Evolutionary conservation across 2,888 invertebrate genomes (phyloP), one percentile per base, ranked within the genome.

Genomic region (Ferdinandea cuprea): DNA sequence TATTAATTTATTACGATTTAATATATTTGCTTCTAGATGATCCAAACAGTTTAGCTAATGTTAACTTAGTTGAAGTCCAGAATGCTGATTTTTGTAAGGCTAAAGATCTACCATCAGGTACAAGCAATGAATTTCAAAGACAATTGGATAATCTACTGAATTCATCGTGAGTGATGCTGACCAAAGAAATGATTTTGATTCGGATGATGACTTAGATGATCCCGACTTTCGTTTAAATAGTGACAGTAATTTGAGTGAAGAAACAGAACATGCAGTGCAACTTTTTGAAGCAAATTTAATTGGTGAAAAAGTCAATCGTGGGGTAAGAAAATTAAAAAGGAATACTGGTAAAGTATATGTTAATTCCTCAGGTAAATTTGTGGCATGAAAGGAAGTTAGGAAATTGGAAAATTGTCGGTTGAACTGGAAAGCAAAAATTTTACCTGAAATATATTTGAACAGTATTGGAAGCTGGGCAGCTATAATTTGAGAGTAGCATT

Each of bases 91-190:
- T 19, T 37, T 17, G 35, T 54, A 19, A 37, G 32, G n/a, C 54
- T 17, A 11, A 6, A 35, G 21, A 54, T 54, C 35, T 54, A 13
- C 37, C 37, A n/a, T n/a, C n/a, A 37, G 21, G 35, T 19, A 54
- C 35, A 54, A 54, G 35, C 35, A 54, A 54, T 21, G 35, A 54
- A 37, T 54, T 54, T 37, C 19, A 37, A 54, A 54, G 2, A 35
- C 54, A 54, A n/a, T 21, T 37, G 35, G n/a, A 54, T 17, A 54
- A 17, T 54, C 19, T 32, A 6, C 32, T 54, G 46, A 21, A 1
- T 46, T 21, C 46, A 46, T 46, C 46, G 25, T 25, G 21, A 46
- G 21, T 46, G 46, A 25, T 46, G n/a, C 46, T 21, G 25, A 19
- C 50, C 50, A 50, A 30, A 25, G 50, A 28, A 50, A 30, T 50